Evolutionary conservation across 92 coral and sea anemone genomes (phyloP), one percentile per base, ranked within the genome.

Genomic region (Scolanthus callimorphus): DNA sequence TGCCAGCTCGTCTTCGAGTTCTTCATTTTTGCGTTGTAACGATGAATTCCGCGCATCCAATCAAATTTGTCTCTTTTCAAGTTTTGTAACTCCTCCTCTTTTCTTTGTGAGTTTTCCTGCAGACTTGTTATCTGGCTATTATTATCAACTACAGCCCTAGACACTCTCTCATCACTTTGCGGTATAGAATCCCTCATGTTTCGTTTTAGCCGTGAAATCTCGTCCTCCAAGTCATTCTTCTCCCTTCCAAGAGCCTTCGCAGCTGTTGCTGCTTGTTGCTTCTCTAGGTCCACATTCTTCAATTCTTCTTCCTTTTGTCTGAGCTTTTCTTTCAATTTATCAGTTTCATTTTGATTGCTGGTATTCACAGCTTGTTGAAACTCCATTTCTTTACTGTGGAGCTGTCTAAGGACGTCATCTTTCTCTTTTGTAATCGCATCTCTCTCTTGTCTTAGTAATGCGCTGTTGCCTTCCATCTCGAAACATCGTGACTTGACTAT

Each of bases 21-120:
- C 90, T 2, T 94, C 96, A 43, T 89, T 89, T 60, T 83, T 94
- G 31, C 85, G 78, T 49, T 94, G 84, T 41, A 84, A 49, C 11
- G 89, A 79, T 22, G 85, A 59, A 25, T 80, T 31, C 4, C 83
- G 80, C 17, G 78, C 73, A 55, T 81, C 88, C 8, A 70, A 49
- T 84, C 89, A 45, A 72, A 60, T 46, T 81, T 84, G 19, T 89
- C 99, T 23, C 86, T 64, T 65, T 77, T 79, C 27, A 89, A 49
- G 10, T 29, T 28, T 10, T 76, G 60, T 25, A 84, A 67, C 71
- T 84, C 97, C 57, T 83, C 85, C 20, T 89, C 99, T 38, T 67
- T 83, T 43, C 83, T 60, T 21, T 74, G 81, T 15, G 68, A 15
- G 21, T 44, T 69, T 52, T 83, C 86, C 55, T 87, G 86, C 29